Evolutionary conservation across 1,140 invertebrate genomes (phyloP).

Genomic region (Tenebrio molitor): DNA sequence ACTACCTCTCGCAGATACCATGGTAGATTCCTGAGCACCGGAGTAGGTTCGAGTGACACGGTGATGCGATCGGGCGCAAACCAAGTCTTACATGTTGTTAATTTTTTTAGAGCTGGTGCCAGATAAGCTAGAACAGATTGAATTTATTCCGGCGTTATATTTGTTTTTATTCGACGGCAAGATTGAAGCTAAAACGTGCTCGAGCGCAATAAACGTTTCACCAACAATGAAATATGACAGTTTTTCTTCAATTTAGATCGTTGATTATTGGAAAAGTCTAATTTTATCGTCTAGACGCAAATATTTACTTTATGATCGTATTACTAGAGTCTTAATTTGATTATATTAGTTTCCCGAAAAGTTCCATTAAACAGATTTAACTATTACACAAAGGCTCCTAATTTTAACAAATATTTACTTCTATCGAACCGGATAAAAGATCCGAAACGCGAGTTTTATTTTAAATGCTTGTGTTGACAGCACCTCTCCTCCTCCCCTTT

Average conservation of each 20-base stretch:
- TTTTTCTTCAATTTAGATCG: neutral
- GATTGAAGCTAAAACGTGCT: too few relatives aligned
- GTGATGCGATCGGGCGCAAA: too few relatives aligned
- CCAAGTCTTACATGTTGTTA: too few relatives aligned
- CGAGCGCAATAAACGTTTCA: slow-evolving; percentile 8
- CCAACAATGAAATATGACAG: slow-evolving; percentile 11
- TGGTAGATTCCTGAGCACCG: too few relatives aligned
- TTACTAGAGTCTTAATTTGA: slow-evolving; percentile 13
- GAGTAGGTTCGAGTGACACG: too few relatives aligned
- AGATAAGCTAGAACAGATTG: too few relatives aligned
- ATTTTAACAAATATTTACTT: slow-evolving; percentile 5
- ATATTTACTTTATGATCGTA: slow-evolving; percentile 21
- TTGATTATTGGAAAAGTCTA: slow-evolving; percentile 23
- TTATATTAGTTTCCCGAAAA: slow-evolving; percentile 18
- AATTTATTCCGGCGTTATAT: too few relatives aligned
- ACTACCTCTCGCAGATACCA: too few relatives aligned
- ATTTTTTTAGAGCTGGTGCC: too few relatives aligned
- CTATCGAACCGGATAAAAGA: neutral
- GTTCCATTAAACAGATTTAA: slow-evolving; percentile 18
- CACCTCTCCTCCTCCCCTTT: too few relatives aligned
- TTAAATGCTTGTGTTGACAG: too few relatives aligned
- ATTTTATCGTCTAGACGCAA: slow-evolving; percentile 19
- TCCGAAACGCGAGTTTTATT: neutral
- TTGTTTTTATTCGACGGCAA: too few relatives aligned
- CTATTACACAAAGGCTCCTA: neutral